phyloP scores from a whole-genome alignment of 2,888 invertebrate genomes.

The Yponomeuta plumbellus region DNA sequence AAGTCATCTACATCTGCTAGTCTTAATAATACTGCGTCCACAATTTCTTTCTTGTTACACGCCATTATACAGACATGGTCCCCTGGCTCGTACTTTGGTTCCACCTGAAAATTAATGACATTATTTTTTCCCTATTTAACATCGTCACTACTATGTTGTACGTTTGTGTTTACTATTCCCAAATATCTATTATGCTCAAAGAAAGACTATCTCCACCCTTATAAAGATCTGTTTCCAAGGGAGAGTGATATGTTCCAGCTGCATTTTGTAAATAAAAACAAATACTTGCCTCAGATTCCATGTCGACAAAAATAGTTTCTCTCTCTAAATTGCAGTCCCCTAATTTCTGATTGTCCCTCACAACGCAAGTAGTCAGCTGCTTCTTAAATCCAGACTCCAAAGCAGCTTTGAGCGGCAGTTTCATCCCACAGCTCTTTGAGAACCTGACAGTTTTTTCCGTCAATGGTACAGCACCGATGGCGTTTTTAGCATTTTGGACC shows the following conservation, averaged over 20 bases:
- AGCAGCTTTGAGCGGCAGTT: constrained; percentile 39
- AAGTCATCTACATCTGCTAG: constrained; percentile 81
- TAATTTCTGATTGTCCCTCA: constrained; percentile 74
- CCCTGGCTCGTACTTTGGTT: constrained; percentile 87
- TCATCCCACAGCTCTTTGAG: constrained; percentile 64
- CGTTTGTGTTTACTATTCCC: no score
- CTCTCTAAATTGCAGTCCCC: constrained; percentile 75
- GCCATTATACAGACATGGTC: constrained; percentile 96
- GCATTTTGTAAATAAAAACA: neutral
- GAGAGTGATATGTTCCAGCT: neutral
- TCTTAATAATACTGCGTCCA: constrained; percentile 84
- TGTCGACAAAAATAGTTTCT: constrained; percentile 77
- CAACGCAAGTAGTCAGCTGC: constrained; percentile 67
- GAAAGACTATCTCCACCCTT: no score
- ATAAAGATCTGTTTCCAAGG: no score
- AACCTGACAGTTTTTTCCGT: constrained; percentile 85
- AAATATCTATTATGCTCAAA: no score
- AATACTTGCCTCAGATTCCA: constrained; percentile 61
- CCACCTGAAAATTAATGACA: constrained; percentile 43
- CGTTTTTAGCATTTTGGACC: constrained; percentile 86
- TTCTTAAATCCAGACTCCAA: constrained; percentile 55
- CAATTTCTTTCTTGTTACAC: constrained; percentile 85
- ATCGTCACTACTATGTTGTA: no score
- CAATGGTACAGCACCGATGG: constrained; percentile 83
- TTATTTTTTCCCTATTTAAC: neutral